phyloP scores from a whole-genome alignment of 1,140 invertebrate species.

The Sitodiplosis mosellana region DNA sequence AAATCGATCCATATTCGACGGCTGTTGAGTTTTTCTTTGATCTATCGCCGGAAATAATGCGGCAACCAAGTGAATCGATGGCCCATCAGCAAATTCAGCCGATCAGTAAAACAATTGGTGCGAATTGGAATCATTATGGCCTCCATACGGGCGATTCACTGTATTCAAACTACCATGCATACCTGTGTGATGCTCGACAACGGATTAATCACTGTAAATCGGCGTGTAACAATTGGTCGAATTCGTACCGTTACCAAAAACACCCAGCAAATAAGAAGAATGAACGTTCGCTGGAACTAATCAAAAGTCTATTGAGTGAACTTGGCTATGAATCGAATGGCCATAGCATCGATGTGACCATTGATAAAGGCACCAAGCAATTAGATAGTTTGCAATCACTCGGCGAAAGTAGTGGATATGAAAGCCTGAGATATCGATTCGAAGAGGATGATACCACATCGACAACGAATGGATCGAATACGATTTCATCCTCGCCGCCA shows the following conservation, averaged over 20 bases:
- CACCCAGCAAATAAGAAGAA: constrained; percentile 16
- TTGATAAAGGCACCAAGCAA: constrained; percentile 22
- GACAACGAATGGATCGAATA: constrained; percentile 6
- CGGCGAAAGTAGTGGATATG: constrained; percentile 67
- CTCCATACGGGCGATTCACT: constrained; percentile 33
- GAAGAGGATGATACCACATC: constrained; percentile 28
- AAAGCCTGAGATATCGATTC: constrained; percentile 52
- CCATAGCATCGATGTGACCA: not conserved
- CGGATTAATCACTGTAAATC: constrained; percentile 51
- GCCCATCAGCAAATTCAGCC: constrained; percentile 11
- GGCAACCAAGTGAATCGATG: constrained; percentile 16
- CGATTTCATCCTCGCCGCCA: constrained; percentile 10
- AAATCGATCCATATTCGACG: constrained; percentile 63
- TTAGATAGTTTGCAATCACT: constrained; percentile 46
- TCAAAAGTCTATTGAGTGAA: constrained; percentile 20
- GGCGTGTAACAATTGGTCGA: constrained; percentile 56
- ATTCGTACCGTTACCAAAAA: constrained; percentile 21
- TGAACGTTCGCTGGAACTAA: constrained; percentile 12
- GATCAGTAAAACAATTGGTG: constrained; percentile 23
- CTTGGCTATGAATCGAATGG: constrained; percentile 7
- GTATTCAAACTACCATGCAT: constrained; percentile 64
- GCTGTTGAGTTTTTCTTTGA: constrained; percentile 69
- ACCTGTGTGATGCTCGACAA: constrained; percentile 60
- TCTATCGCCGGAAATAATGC: constrained; percentile 44
- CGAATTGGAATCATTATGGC: constrained; percentile 31